Evolutionary conservation across 2,113 vertebrate species (phyloP).

Genomic region (Trochalopteron elliotii): DNA sequence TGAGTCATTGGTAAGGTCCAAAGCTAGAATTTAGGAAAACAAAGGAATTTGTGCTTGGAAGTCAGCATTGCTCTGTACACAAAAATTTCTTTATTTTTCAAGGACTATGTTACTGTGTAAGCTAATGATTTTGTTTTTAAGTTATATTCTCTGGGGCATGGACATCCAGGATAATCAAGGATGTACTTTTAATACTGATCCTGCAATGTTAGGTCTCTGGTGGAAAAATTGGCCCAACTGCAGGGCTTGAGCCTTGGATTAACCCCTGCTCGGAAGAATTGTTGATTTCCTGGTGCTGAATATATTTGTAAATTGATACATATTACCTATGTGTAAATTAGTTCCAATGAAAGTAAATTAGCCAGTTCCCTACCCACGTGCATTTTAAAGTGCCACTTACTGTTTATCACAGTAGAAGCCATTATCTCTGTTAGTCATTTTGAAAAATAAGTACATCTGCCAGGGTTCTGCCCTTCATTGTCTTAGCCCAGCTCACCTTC

Average conservation of each 20-base stretch:
- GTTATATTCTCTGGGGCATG: conserved; percentile 11
- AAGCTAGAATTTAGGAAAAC: conserved; percentile 28
- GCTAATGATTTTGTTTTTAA: conserved; percentile 51
- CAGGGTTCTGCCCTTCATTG: not conserved
- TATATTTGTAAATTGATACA: not conserved
- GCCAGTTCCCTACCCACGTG: not conserved
- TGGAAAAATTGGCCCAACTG: not conserved
- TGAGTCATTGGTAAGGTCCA: not conserved
- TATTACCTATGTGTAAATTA: conserved; percentile 3
- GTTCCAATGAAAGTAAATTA: conserved; percentile 18
- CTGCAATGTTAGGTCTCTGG: not conserved
- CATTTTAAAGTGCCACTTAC: not conserved
- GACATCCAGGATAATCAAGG: conserved; percentile 3
- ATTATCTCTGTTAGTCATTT: not conserved
- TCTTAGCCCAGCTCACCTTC: not conserved
- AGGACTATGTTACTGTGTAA: conserved; percentile 1
- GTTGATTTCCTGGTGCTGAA: not conserved
- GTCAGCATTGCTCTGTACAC: not conserved
- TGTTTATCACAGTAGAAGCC: not conserved
- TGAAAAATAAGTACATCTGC: not conserved
- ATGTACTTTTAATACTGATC: not conserved
- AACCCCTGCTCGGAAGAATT: not conserved
- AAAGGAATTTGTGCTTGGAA: conserved; percentile 57
- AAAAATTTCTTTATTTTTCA: not conserved
- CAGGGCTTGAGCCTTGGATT: not conserved